phyloP scores from a whole-genome alignment of 2,113 vertebrate species.

The Xenopus borealis region DNA sequence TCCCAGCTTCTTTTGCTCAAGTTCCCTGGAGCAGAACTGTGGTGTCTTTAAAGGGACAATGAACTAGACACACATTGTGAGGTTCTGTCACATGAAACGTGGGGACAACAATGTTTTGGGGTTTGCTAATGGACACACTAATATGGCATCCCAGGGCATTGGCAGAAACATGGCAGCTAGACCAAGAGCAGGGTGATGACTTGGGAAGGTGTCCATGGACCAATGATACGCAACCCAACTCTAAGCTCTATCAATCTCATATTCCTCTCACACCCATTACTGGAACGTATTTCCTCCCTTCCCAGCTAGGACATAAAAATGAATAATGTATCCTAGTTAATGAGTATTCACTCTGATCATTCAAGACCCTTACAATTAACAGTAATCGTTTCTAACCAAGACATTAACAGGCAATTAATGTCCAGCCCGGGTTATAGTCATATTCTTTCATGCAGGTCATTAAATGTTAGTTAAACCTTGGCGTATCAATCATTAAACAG shows the following conservation, averaged over 20 bases:
- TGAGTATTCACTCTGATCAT: conserved; percentile 6
- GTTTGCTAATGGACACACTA: too few species aligned
- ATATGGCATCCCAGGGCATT: too few species aligned
- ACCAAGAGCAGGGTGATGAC: too few species aligned
- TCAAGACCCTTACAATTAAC: conserved; percentile 6
- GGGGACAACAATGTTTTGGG: too few species aligned
- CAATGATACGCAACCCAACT: neutral
- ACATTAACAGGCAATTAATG: conserved; percentile 20
- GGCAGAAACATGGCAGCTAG: too few species aligned
- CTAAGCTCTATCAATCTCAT: neutral
- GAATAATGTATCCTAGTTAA: conserved; percentile 16
- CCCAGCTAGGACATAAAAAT: neutral
- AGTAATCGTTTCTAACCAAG: conserved; percentile 12
- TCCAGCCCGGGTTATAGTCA: neutral
- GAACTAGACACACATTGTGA: too few species aligned
- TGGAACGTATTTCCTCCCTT: neutral
- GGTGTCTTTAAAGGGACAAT: too few species aligned
- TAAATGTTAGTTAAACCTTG: neutral
- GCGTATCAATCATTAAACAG: conserved; percentile 17
- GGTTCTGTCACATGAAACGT: too few species aligned
- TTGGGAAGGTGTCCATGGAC: too few species aligned
- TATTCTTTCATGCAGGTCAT: conserved; percentile 14
- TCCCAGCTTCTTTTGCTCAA: too few species aligned
- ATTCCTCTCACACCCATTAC: neutral
- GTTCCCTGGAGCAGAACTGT: too few species aligned